Evolutionary conservation across 2,797 vertebrate species (phyloP).

Genomic region (Malurus splendens): DNA sequence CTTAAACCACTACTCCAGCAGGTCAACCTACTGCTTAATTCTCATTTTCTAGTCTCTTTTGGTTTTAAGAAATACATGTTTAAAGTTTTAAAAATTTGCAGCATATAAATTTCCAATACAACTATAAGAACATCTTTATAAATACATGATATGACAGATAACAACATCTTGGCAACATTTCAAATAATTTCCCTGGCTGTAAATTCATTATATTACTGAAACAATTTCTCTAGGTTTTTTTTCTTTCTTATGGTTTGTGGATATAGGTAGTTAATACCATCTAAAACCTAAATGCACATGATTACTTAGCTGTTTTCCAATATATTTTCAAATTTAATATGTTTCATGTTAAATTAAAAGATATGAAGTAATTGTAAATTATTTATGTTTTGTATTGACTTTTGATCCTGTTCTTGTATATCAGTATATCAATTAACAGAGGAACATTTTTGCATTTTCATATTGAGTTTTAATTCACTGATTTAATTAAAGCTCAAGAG

Average conservation of each 20-base stretch:
- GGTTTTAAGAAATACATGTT: conserved; percentile 60
- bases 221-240: not conserved
- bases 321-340: conserved; percentile 38
- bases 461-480: conserved; percentile 44
- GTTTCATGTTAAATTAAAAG: conserved; percentile 40
- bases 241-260: not conserved
- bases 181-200: not conserved
- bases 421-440: conserved; percentile 32
- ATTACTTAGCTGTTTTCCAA: conserved; percentile 27
- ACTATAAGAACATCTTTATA: not conserved
- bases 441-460: conserved; percentile 42
- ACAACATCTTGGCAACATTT: conserved; percentile 51
- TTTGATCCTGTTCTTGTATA: conserved; percentile 44
- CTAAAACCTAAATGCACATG: conserved; percentile 31
- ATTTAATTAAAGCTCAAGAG: conserved; percentile 55
- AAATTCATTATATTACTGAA: conserved; percentile 36
- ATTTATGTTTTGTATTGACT: conserved; percentile 52
- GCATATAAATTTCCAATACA: not conserved
- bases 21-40: conserved; percentile 66
- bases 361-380: conserved; percentile 43
- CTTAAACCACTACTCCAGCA: conserved; percentile 46
- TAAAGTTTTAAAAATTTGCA: conserved; percentile 46
- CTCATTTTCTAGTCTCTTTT: conserved; percentile 49
- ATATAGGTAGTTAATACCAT: not conserved
- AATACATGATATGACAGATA: not conserved